phyloP scores from a whole-genome alignment of 1,140 invertebrate genomes.

The Stegodyphus dumicola region DNA sequence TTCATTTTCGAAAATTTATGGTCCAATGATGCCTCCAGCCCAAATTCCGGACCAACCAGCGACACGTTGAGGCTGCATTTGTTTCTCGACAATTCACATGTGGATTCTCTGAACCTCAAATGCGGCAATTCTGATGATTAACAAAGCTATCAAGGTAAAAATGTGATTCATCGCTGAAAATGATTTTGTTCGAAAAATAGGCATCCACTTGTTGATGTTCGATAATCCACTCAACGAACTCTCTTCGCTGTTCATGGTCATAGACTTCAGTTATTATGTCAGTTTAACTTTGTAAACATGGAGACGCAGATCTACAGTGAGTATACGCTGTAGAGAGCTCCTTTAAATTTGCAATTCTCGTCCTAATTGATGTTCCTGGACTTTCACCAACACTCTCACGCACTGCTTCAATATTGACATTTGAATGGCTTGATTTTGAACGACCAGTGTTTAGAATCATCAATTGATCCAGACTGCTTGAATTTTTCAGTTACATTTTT shows the following conservation, averaged over 20 bases:
- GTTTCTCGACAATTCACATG: conserved; percentile 26
- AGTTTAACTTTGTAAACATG: conserved; percentile 36
- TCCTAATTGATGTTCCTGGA: conserved; percentile 53
- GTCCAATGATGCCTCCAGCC: conserved; percentile 34
- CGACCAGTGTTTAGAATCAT: conserved; percentile 49
- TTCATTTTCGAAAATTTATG: conserved; percentile 49
- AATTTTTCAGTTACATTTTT: conserved; percentile 45
- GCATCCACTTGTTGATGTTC: conserved; percentile 17
- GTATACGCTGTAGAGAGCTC: not conserved
- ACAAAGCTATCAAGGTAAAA: too few species aligned
- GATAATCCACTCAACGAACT: too few species aligned
- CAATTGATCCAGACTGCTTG: conserved; percentile 56
- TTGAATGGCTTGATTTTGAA: conserved; percentile 38
- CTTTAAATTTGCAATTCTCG: conserved; percentile 50
- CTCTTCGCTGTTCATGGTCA: too few species aligned
- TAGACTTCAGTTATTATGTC: too few species aligned
- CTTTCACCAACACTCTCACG: conserved; percentile 31
- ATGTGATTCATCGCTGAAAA: too few species aligned
- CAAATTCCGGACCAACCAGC: conserved; percentile 45
- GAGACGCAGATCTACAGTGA: conserved; percentile 20
- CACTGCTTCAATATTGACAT: conserved; percentile 20
- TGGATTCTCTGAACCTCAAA: conserved; percentile 39
- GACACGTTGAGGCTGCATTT: conserved; percentile 38
- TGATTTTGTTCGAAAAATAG: not conserved
- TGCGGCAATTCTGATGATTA: not conserved